Evolutionary conservation across 2,113 vertebrate species (phyloP).

Genomic region (Marmota monax): DNA sequence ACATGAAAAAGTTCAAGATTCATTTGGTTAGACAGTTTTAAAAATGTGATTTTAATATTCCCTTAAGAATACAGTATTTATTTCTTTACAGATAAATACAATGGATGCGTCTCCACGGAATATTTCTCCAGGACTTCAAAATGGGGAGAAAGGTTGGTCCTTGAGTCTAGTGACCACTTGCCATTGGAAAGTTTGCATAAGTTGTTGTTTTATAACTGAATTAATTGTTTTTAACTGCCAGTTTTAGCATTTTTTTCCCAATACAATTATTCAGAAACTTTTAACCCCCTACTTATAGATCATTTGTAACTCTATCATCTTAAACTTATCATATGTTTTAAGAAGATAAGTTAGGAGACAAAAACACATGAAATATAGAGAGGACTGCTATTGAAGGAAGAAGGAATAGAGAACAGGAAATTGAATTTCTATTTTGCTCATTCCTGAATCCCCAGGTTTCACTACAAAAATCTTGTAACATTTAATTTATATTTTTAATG

Average conservation of each 20-base stretch:
- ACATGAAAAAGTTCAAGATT: background rate
- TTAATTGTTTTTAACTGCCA: background rate
- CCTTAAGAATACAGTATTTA: background rate
- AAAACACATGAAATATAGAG: background rate
- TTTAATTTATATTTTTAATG: slow-evolving; percentile 49
- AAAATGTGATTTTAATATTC: slow-evolving; percentile 50
- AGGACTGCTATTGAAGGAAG: background rate
- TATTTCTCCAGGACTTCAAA: slow-evolving; percentile 94
- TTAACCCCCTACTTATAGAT: background rate
- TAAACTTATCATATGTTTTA: slow-evolving; percentile 15
- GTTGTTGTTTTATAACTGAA: too few relatives aligned
- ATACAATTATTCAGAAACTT: background rate
- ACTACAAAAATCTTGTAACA: background rate
- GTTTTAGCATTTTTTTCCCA: slow-evolving; percentile 37
- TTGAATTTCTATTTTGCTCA: background rate
- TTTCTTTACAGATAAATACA: slow-evolving; percentile 88
- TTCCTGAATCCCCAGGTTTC: background rate
- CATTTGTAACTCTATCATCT: background rate
- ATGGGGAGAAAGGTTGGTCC: slow-evolving; percentile 96
- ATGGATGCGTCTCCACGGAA: slow-evolving; percentile 97
- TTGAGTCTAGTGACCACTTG: background rate
- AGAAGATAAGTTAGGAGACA: background rate
- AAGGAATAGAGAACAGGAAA: background rate
- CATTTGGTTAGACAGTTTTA: background rate
- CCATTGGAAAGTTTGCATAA: background rate